Evolutionary conservation across 2,797 vertebrate genomes (phyloP).

Genomic region (Parauchenoglanis ngamensis): DNA sequence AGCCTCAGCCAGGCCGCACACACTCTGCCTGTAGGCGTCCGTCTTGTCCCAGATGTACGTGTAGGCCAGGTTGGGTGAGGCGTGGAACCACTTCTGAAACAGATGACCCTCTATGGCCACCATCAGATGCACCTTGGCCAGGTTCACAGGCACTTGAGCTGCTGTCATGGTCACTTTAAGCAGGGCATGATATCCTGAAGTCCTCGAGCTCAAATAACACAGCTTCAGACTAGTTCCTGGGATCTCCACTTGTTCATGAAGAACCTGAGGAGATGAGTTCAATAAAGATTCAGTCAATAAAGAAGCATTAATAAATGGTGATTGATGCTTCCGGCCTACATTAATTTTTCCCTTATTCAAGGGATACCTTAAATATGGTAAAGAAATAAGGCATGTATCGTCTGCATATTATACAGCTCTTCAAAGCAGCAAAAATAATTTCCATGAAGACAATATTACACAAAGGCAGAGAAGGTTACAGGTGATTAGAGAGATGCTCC

Average conservation of each 20-base stretch:
- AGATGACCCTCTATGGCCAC: slow-evolving; percentile 88
- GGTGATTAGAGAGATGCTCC: slow-evolving; percentile 42
- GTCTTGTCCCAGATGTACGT: slow-evolving; percentile 90
- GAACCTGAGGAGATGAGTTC: slow-evolving; percentile 71
- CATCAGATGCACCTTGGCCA: slow-evolving; percentile 88
- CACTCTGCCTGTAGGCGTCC: slow-evolving; percentile 84
- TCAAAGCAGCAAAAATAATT: slow-evolving; percentile 22
- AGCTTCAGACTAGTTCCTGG: slow-evolving; percentile 82
- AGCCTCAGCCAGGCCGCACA: slow-evolving; percentile 85
- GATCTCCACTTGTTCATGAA: slow-evolving; percentile 87
- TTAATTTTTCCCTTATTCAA: slow-evolving; percentile 8
- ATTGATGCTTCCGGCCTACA: neutral
- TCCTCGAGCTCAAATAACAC: slow-evolving; percentile 85
- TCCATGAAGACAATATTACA: slow-evolving; percentile 16
- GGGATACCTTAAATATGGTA: slow-evolving; percentile 20
- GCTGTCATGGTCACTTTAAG: slow-evolving; percentile 88
- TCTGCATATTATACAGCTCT: slow-evolving; percentile 19
- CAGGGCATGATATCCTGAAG: slow-evolving; percentile 83
- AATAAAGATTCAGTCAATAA: neutral
- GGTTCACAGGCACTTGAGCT: slow-evolving; percentile 82
- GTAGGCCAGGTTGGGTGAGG: slow-evolving; percentile 86
- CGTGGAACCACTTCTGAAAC: slow-evolving; percentile 88
- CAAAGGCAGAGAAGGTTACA: slow-evolving; percentile 32
- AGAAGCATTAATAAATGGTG: neutral
- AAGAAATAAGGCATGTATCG: slow-evolving; percentile 7